Evolutionary conservation across 2,888 invertebrate genomes (phyloP), one percentile per base, ranked within the genome.

Genomic region (Megalurothrips usitatus): DNA sequence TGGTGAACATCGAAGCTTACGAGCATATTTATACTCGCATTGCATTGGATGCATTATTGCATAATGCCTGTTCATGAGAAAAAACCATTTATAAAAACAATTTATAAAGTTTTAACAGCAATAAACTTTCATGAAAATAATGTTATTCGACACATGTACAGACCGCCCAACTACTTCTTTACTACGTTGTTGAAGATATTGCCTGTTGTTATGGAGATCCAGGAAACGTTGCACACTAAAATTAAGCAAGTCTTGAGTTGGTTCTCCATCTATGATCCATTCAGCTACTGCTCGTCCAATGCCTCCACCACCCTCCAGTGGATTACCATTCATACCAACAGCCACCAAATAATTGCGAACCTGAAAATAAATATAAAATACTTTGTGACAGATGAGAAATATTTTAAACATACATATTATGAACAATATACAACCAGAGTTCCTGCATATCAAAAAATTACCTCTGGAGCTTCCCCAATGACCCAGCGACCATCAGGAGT

Each of bases 291-390:
- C 90, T 86, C 90, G 90, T 23, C 93, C 93, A 80, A 92, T 90
- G 6, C 93, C 93, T 82, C 92, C 93, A 79, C 92, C 92, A n/a
- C 91, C 91, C 86, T 92, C 92, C 78, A 92, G 87, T 14, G 92
- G 91, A 85, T 91, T 91, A 10, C 92, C 92, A 87, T 92, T 92
- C 91, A 93, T 92, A 47, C 93, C 93, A 82, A 91, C 91, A 79
- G 92, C 92, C n/a, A 92, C 91, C 86, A 91, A 93, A 86, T 93
- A 93, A 85, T 93, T 93, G 82, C 89, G 89, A 19, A 93, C 89
- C 89, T 89, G 6, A 6, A 43, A 43, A 43, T 6, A 43, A 43
- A 43, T 43, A 6, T n/a, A 58, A 8, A 58, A 6, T 58, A 14
- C 58, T n/a, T 23, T 4, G 34, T 43, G 34, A 43, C 6, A 4